Evolutionary conservation across 2,797 vertebrate genomes (phyloP), one percentile per base, ranked within the genome.

Genomic region (Scomberomorus guttatus): DNA sequence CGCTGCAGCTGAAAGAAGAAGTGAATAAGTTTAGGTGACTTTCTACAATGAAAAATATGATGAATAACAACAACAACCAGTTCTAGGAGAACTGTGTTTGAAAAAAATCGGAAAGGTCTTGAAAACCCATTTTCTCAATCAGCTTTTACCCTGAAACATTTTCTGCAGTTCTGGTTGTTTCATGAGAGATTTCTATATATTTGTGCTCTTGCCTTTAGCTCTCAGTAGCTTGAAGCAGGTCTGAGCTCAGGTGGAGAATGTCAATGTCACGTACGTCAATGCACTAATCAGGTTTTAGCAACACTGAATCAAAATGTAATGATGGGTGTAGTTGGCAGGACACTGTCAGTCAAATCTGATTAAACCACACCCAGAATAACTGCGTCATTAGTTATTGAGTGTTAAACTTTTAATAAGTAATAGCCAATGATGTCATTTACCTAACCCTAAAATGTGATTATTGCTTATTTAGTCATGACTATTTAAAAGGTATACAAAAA

Each of bases 1-100:
- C 96, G 80, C 93, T 97, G 97, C 60, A 98, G 91, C 97, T 98
- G 85, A 7, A 89, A 82, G 37, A 76, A 34, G 64, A 60, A 70
- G 8, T 1, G 12, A 57, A 62, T 48, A 50, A 50, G 46, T 44
- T 72, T 37, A 64, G 32, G 1, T 10, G 11, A 52, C 11, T 2
- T 48, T 68, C 18, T 58, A 32, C 1, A 51, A 24, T 44, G 25
- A 50, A 42, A 13, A 22, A 37, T 1, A 63, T 20, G 20, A 42
- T 0, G 37, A 50, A 65, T 70, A 22, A 29, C 24, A 60, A 60
- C 14, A 22, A 29, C 24, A 60, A 60, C 14, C 22, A 18, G 14
- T 32, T 60, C 4, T 7, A 63, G 46, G 11, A 63, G n/a, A 52
- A 32, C 7, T 34, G 37, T 12, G 37, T 34, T 34, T 29, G 27